Evolutionary conservation across 2,113 vertebrate species (phyloP).

Genomic region (Amblyopsis rosae): DNA sequence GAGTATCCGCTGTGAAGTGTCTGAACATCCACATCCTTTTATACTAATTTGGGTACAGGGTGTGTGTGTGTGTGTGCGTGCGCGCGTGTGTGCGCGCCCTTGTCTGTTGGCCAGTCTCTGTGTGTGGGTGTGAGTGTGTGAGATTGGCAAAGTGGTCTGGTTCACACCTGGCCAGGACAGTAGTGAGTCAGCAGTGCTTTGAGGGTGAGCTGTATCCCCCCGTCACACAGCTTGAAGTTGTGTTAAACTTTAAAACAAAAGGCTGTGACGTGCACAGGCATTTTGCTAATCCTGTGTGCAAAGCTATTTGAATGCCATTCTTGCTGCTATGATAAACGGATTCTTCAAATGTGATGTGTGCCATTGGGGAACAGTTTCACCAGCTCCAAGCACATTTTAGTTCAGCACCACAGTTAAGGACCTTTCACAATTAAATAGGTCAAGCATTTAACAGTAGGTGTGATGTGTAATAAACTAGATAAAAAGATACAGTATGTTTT

Average conservation of each 20-base stretch:
- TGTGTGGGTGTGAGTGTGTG: slow-evolving; percentile 13
- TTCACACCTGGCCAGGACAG: slow-evolving; percentile 56
- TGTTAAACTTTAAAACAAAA: slow-evolving; percentile 74
- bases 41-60: neutral
- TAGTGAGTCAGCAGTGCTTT: slow-evolving; percentile 61
- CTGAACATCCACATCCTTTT: slow-evolving; percentile 15
- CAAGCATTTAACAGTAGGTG: no score
- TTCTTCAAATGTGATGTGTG: slow-evolving; percentile 42
- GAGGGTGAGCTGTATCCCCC: slow-evolving; percentile 41
- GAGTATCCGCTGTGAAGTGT: slow-evolving; percentile 4
- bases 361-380: slow-evolving; percentile 45
- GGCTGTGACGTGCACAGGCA: slow-evolving; percentile 61
- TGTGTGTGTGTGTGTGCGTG: slow-evolving; percentile 19
- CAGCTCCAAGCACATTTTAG: slow-evolving; percentile 23
- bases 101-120: slow-evolving; percentile 8
- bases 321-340: slow-evolving; percentile 40
- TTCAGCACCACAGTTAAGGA: neutral
- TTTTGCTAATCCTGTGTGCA: slow-evolving; percentile 53
- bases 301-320: slow-evolving; percentile 58
- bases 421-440: no score
- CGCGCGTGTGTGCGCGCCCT: slow-evolving; percentile 32
- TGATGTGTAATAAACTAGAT: no score
- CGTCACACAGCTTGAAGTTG: slow-evolving; percentile 56
- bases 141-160: slow-evolving; percentile 40
- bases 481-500: no score